Evolutionary conservation across 2,797 vertebrate species (phyloP).

Genomic region (Oophaga sylvatica): DNA sequence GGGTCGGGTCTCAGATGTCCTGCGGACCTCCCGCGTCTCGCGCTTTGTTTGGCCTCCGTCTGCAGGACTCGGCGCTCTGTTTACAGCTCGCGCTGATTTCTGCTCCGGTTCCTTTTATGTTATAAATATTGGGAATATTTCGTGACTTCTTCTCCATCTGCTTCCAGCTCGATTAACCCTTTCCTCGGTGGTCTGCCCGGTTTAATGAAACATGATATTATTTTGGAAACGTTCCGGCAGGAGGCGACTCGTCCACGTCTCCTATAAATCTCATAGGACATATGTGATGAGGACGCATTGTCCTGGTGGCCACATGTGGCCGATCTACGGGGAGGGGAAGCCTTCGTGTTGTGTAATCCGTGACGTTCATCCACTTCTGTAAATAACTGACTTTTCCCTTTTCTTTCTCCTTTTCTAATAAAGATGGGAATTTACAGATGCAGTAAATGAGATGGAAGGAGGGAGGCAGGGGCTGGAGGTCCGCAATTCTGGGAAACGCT

Average conservation of each 20-base stretch:
- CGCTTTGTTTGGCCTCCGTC: slow-evolving; percentile 54
- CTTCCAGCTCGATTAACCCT: slow-evolving; percentile 19
- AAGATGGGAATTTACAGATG: slow-evolving; percentile 39
- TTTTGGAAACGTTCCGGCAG: background rate
- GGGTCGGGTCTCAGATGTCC: slow-evolving; percentile 55
- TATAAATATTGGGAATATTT: slow-evolving; percentile 57
- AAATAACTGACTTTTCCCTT: slow-evolving; percentile 41
- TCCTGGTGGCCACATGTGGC: background rate
- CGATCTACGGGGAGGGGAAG: background rate
- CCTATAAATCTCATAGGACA: background rate
- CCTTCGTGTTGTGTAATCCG: slow-evolving; percentile 9
- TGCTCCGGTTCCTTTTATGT: slow-evolving; percentile 46
- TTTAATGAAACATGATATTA: background rate
- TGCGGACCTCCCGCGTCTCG: slow-evolving; percentile 15
- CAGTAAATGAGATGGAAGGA: background rate
- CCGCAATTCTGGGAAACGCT: slow-evolving; percentile 43
- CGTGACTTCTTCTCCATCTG: slow-evolving; percentile 40
- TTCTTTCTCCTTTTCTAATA: slow-evolving; percentile 12
- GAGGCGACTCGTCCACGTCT: background rate
- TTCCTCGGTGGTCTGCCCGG: background rate
- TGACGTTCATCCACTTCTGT: slow-evolving; percentile 13
- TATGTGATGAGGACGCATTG: background rate
- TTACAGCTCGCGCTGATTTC: slow-evolving; percentile 52
- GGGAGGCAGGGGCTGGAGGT: background rate
- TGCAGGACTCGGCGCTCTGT: slow-evolving; percentile 46